Evolutionary conservation across 2,888 invertebrate genomes (phyloP), one percentile per base, ranked within the genome.

Genomic region (Loripinus fragilis): DNA sequence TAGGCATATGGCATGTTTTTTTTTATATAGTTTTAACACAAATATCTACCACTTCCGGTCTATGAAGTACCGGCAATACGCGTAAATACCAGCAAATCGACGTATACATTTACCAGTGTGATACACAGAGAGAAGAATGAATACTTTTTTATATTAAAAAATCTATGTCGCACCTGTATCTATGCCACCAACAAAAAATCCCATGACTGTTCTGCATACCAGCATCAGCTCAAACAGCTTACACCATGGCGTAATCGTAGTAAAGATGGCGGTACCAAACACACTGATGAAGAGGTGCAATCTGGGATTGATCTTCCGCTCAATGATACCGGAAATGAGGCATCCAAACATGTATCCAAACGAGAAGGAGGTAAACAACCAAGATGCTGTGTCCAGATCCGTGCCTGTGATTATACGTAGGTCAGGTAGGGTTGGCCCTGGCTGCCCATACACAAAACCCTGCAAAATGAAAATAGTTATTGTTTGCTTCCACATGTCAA

Each of bases 181-280:
- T 1, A 93, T 86, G 25, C 93, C 90, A 41, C 93, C 93, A 88
- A 93, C 91, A 17, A 90, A 85, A 3, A 92, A 76, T n/a, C 93
- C 92, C 30, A 90, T 87, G n/a, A 90, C 73, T 10, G 90, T 80
- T 60, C 91, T 87, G 50, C 89, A 83, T 2, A 85, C 76, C 72
- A 90, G 79, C 77, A 93, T 88, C n/a, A 87, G 67, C 48, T 83
- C 76, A 35, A 92, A 80, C 15, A 83, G 81, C 20, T 81, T 78
- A 76, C 92, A 90, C 92, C 93, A 93, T 42, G 93, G 93, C 25
- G 90, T 89, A 15, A 90, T 76, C 12, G 89, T 88, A 1, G 93
- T 90, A 35, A 89, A 88, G 10, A 93, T 79, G 15, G 91, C 90
- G 28, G 90, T 89, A 38, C 90, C 87, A 35, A 93, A 72, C 41